These are phyloP conservation scores for Labroides dimidiatus DNA, from an alignment of 2,797 vertebrate genomes.

Conservation along the genomic window DNA sequence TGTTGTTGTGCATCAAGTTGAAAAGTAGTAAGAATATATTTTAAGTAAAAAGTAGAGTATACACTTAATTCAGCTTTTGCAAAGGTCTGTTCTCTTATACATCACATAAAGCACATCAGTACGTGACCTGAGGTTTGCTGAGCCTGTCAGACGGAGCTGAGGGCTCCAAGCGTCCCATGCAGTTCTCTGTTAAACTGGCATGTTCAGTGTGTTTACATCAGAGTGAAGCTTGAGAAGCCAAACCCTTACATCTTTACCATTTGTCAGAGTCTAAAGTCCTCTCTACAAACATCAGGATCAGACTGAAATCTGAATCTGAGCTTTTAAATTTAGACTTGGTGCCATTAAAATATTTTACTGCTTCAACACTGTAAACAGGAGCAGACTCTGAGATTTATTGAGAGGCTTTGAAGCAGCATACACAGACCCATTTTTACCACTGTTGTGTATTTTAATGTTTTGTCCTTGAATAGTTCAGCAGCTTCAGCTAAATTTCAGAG, in stretches of 20 bases:
- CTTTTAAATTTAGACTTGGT: neutral
- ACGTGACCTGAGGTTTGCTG: neutral
- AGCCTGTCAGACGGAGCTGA: constrained; percentile 12
- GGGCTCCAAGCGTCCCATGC: neutral
- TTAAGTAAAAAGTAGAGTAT: neutral
- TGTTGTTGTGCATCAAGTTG: neutral
- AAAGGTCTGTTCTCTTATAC: neutral
- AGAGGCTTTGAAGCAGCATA: neutral
- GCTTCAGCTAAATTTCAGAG: neutral
- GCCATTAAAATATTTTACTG: neutral
- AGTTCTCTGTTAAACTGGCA: constrained; percentile 11
- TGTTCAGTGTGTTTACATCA: constrained; percentile 47
- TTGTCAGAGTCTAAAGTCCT: neutral
- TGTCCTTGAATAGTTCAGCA: neutral
- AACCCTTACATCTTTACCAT: neutral
- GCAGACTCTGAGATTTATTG: neutral
- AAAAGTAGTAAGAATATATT: neutral
- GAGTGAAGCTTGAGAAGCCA: constrained; percentile 10
- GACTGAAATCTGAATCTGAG: neutral
- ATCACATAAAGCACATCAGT: neutral
- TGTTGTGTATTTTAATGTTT: neutral
- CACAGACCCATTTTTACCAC: neutral
- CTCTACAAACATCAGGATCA: neutral
- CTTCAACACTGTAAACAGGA: neutral
- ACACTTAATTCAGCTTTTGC: neutral